Evolutionary conservation across 2,113 vertebrate genomes (phyloP).

Genomic region (Pao palembangensis): DNA sequence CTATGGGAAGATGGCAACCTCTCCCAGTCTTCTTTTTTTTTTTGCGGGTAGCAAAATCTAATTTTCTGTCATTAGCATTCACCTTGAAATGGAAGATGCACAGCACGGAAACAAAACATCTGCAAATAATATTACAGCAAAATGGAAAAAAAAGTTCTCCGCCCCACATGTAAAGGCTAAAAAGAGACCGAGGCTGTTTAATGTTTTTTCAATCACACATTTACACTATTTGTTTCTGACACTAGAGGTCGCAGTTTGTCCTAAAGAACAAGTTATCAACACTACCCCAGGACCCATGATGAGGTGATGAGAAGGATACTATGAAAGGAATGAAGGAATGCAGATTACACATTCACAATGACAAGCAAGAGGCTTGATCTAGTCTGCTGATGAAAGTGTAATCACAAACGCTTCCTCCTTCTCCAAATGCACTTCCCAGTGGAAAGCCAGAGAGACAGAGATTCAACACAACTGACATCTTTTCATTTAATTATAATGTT

Average conservation of each 20-base stretch:
- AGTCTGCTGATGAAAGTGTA: conserved; percentile 19
- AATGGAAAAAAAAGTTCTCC: not conserved
- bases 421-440: conserved; percentile 40
- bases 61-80: conserved; percentile 4
- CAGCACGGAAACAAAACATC: conserved; percentile 4
- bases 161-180: not conserved
- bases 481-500: not conserved
- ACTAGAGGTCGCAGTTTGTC: conserved; percentile 37
- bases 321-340: conserved; percentile 40
- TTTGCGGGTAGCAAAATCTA: conserved; percentile 11
- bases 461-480: conserved; percentile 13
- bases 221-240: conserved; percentile 27
- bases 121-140: conserved; percentile 6
- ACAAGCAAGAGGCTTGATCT: conserved; percentile 17
- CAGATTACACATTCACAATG: conserved; percentile 31
- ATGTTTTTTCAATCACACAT: conserved; percentile 11
- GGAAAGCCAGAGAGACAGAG: conserved; percentile 3
- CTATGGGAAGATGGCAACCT: conserved; percentile 43
- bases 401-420: conserved; percentile 32
- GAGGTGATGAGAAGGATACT: conserved; percentile 29
- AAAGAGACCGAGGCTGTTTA: conserved; percentile 3
- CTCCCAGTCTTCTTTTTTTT: conserved; percentile 22
- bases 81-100: conserved; percentile 5
- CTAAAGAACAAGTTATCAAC: conserved; percentile 11
- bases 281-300: conserved; percentile 10